Conservation (phyloP, 2,113 vertebrate species). For the Sebastes fasciatus region DNA sequence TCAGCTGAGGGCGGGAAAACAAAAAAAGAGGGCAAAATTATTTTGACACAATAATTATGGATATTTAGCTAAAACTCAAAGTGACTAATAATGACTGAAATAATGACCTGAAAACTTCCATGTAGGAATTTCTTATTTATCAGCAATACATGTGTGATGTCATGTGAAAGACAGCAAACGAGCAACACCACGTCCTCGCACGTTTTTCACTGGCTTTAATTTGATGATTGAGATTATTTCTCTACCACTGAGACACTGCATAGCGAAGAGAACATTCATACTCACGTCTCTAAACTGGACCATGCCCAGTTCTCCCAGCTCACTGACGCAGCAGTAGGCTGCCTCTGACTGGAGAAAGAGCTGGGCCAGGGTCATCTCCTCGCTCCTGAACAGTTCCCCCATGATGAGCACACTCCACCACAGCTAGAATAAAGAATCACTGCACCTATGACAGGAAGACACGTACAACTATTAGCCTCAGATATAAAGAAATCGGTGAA, state of each 20-base stretch:
- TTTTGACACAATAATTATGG: neutral
- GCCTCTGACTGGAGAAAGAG: conserved; percentile 96
- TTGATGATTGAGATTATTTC: neutral
- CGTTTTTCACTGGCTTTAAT: neutral
- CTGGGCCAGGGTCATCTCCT: conserved; percentile 97
- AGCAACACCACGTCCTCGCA: neutral
- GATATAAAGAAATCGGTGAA: neutral
- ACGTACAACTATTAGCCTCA: neutral
- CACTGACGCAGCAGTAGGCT: conserved; percentile 96
- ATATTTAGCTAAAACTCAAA: neutral
- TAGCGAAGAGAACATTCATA: conserved; percentile 32
- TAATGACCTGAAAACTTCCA: neutral
- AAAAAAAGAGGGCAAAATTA: neutral
- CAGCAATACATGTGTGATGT: neutral
- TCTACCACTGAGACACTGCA: neutral
- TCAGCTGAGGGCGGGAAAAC: conserved; percentile 83
- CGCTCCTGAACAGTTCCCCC: conserved; percentile 95
- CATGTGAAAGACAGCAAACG: neutral
- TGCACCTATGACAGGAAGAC: conserved; percentile 4
- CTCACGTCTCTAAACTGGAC: conserved; percentile 97
- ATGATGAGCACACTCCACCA: conserved; percentile 76
- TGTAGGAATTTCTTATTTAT: neutral
- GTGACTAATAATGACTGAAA: neutral
- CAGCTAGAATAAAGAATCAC: neutral
- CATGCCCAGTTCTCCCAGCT: conserved; percentile 95